phyloP scores from a whole-genome alignment of 2,113 vertebrate genomes.

The Polypterus senegalus region DNA sequence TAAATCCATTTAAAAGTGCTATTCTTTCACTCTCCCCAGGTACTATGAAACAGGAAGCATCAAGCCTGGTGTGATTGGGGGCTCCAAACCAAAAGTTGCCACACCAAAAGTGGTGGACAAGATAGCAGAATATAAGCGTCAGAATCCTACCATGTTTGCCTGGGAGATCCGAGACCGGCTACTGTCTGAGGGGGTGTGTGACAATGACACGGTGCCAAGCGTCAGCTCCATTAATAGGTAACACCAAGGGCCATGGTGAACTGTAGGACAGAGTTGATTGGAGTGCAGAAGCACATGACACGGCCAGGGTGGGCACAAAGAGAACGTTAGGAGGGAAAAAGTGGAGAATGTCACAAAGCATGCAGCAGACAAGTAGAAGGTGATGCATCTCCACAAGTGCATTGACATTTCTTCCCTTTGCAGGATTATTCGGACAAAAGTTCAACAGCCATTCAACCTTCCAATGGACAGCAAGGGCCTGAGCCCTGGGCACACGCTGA shows the following conservation, averaged over 20 bases:
- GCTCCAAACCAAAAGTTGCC: slow-evolving; percentile 79
- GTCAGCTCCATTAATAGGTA: slow-evolving; percentile 86
- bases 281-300: no score
- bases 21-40: slow-evolving; percentile 27
- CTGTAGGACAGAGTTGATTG: neutral
- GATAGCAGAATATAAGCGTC: slow-evolving; percentile 77
- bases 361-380: no score
- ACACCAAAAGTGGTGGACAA: slow-evolving; percentile 82
- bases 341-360: no score
- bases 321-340: no score
- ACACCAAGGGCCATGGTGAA: neutral
- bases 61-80: slow-evolving; percentile 75
- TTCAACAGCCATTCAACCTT: slow-evolving; percentile 79
- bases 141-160: slow-evolving; percentile 84
- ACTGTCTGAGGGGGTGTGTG: slow-evolving; percentile 70
- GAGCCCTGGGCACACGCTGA: slow-evolving; percentile 72
- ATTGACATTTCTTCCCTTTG: slow-evolving; percentile 7
- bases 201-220: slow-evolving; percentile 75
- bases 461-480: slow-evolving; percentile 71
- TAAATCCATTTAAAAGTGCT: neutral
- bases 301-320: no score
- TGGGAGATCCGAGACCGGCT: slow-evolving; percentile 82
- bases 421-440: slow-evolving; percentile 83
- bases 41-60: slow-evolving; percentile 84
- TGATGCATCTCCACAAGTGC: no score